phyloP scores from a whole-genome alignment of 2,113 vertebrate species.

The Triplophysa rosa region DNA sequence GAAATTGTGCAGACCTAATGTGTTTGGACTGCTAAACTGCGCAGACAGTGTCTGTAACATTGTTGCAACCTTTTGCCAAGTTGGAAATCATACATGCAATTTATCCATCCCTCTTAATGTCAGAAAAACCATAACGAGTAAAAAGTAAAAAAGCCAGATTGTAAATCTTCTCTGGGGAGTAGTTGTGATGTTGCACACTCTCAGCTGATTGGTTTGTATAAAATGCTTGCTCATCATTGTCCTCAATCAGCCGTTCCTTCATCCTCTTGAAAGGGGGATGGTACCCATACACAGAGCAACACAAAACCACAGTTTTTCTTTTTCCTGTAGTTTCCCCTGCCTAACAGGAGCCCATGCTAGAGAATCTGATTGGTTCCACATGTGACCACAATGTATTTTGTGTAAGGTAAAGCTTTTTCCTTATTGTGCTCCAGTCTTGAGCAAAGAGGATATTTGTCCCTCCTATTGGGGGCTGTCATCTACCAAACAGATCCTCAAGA shows the following conservation, averaged over 20 bases:
- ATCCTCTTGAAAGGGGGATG: slow-evolving; percentile 1
- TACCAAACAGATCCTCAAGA: slow-evolving; percentile 21
- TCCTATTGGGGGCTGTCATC: slow-evolving; percentile 19
- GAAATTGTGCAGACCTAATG: too few species aligned
- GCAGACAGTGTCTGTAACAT: too few species aligned
- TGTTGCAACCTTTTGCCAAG: not conserved
- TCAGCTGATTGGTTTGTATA: not conserved
- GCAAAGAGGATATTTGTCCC: not conserved
- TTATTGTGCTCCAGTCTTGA: slow-evolving; percentile 3
- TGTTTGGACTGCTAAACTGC: too few species aligned
- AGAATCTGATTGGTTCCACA: slow-evolving; percentile 50
- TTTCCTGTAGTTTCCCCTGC: slow-evolving; percentile 10
- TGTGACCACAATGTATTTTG: slow-evolving; percentile 44
- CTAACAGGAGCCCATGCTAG: slow-evolving; percentile 25
- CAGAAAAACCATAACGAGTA: not conserved
- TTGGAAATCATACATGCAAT: not conserved
- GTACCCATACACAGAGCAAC: slow-evolving; percentile 37
- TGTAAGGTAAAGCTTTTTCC: not conserved
- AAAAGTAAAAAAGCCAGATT: not conserved
- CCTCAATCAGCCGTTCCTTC: not conserved
- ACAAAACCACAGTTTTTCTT: slow-evolving; percentile 42
- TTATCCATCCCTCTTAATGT: not conserved
- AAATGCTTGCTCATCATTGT: slow-evolving; percentile 14
- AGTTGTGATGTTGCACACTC: not conserved
- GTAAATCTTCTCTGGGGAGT: not conserved